These are phyloP conservation scores for Microcebus lehilahytsara DNA, from an alignment of 2,113 vertebrate species.

Conservation along the genomic window DNA sequence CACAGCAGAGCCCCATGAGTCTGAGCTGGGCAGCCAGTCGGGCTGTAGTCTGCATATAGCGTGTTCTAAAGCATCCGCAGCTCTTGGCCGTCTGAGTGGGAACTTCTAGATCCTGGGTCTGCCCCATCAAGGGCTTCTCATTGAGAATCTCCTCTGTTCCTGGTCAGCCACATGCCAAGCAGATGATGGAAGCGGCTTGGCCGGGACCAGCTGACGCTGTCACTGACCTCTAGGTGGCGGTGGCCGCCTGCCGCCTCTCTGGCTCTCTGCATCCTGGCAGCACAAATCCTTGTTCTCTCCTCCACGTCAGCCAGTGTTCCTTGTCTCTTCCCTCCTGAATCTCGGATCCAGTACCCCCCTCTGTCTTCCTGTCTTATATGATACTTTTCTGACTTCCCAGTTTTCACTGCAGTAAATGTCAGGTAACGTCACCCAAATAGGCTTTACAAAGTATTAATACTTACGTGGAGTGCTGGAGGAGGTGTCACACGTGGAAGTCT, in stretches of 20 bases:
- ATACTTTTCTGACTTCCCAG: slow-evolving; percentile 45
- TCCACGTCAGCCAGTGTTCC: not conserved
- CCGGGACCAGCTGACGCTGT: not conserved
- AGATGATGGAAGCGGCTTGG: not conserved
- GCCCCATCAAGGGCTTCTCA: not conserved
- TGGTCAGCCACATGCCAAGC: not conserved
- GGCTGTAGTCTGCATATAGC: not conserved
- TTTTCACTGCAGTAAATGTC: slow-evolving; percentile 70
- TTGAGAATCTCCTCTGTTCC: not conserved
- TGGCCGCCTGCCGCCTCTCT: slow-evolving; percentile 55
- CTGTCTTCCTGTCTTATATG: slow-evolving; percentile 4
- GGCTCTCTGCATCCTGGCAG: not conserved
- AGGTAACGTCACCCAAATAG: not conserved
- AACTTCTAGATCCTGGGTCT: not conserved
- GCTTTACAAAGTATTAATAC: not conserved
- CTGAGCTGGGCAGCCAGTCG: not conserved
- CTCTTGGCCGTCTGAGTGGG: not conserved
- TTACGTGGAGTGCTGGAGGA: not conserved
- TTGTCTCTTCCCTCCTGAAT: not conserved
- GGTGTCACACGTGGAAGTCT: not conserved
- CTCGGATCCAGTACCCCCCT: not conserved
- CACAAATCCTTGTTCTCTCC: slow-evolving; percentile 30
- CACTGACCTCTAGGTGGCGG: slow-evolving; percentile 81
- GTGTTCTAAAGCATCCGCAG: not conserved
- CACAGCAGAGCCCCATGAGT: not conserved